phyloP scores from a whole-genome alignment of 2,888 invertebrate genomes.

The Portevinia maculata region DNA sequence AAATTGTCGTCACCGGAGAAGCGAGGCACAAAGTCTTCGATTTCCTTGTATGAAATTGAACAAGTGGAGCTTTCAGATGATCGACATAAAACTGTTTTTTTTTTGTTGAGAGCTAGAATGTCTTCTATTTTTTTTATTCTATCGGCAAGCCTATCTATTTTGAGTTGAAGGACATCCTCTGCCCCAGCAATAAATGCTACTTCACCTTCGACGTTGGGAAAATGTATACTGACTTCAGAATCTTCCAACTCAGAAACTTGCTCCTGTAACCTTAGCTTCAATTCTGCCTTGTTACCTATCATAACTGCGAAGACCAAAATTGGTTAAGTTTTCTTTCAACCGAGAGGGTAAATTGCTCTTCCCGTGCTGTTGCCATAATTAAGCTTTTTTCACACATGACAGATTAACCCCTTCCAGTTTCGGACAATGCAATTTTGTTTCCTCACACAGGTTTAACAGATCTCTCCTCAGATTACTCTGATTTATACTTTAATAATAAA shows the following conservation, averaged over 20 bases:
- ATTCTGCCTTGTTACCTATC: slow-evolving; percentile 16
- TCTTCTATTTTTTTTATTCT: slow-evolving; percentile 40
- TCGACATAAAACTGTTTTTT: slow-evolving; percentile 20
- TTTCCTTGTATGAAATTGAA: no score
- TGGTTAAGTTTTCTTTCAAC: no score
- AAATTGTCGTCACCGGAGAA: slow-evolving; percentile 51
- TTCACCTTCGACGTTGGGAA: slow-evolving; percentile 11
- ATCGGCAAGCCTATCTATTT: slow-evolving; percentile 18
- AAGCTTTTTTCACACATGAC: no score
- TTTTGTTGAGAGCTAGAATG: slow-evolving; percentile 29
- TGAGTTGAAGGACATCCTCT: slow-evolving; percentile 7
- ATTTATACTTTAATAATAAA: no score
- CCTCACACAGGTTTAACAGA: no score
- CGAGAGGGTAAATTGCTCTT: no score
- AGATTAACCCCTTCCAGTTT: no score
- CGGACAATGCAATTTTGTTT: no score
- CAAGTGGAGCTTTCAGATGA: slow-evolving; percentile 3
- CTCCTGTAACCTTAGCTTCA: slow-evolving; percentile 39
- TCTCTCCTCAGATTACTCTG: no score
- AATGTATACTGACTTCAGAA: slow-evolving; percentile 19
- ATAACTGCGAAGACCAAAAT: no score
- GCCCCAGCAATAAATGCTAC: neutral
- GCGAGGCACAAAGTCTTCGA: slow-evolving; percentile 43
- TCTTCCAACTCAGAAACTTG: slow-evolving; percentile 15
- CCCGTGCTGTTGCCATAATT: no score